These are phyloP conservation scores for Acanthopagrus latus DNA, from an alignment of 2,797 vertebrate species.

Conservation along the genomic window DNA sequence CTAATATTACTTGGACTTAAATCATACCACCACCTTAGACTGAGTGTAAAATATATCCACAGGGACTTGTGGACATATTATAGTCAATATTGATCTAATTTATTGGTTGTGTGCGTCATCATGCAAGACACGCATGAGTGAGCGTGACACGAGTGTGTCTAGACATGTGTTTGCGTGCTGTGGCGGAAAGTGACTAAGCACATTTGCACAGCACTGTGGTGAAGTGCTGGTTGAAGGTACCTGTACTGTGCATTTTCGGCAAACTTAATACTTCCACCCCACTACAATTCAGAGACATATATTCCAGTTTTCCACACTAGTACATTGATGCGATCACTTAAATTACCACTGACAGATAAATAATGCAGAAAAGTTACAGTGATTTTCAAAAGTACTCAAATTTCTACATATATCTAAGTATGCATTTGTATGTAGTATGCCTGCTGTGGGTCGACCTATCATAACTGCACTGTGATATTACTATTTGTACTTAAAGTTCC, in stretches of 20 bases:
- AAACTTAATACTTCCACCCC: background rate
- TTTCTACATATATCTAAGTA: too few species aligned
- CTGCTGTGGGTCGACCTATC: too few species aligned
- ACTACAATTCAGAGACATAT: background rate
- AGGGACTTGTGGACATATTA: background rate
- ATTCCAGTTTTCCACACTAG: background rate
- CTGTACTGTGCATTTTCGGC: background rate
- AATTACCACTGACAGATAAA: background rate
- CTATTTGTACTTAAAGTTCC: too few species aligned
- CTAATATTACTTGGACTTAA: background rate
- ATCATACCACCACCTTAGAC: background rate
- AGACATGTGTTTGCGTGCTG: background rate
- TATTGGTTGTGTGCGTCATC: background rate
- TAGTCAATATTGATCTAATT: background rate
- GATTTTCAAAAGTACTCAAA: too few species aligned
- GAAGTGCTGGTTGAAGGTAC: background rate
- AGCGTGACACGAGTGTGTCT: slow-evolving; percentile 12
- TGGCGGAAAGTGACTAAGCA: background rate
- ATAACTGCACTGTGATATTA: too few species aligned
- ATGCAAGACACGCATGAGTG: background rate
- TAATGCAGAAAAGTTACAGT: too few species aligned
- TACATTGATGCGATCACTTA: background rate
- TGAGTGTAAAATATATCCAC: background rate
- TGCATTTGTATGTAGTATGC: too few species aligned
- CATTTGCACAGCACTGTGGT: background rate